Evolutionary conservation across 2,113 vertebrate genomes (phyloP), one percentile per base, ranked within the genome.

Genomic region (Cyprinodon brontotheroides): DNA sequence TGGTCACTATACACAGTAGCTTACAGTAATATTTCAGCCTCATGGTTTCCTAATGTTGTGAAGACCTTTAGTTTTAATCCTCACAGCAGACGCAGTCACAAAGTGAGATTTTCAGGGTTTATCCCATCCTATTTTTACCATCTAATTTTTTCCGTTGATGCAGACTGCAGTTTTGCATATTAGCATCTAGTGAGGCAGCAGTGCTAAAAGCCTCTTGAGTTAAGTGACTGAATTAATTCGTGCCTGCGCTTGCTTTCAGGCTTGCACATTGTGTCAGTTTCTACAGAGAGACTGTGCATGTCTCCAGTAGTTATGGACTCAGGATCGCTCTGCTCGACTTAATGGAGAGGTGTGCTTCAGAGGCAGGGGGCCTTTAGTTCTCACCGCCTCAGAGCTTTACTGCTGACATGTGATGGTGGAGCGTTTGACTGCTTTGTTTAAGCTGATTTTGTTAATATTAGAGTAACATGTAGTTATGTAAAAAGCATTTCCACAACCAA

Each of bases 261-360:
- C 67, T 22, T 20, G 17, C 39, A 22, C 4, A 8, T 38, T 64
- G 59, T 60, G 57, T 74, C 38, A n/a, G 48, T 81, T 76, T 80
- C 45, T 67, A 5, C 63, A 61, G 60, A 17, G 0, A 0, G 0
- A 0, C 59, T 41, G n/a, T 43, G 40, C 39, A 43, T 43, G 43
- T 57, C 38, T 13, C 29, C 63, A 53, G 40, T 67, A 66, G 47
- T 53, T 37, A 50, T 41, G 61, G 65, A 60, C 60, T 66, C 29
- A 77, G 61, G 22, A 53, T 69, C 67, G 43, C 36, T 20, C 1
- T 5, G 61, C 38, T 77, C 20, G 39, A n/a, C 62, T 38, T 2
- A 17, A 17, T 4, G 13, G 75, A 45, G 15, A 7, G 13, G 38
- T 48, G 62, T 62, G 59, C 70, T 69, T 53, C 69, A 41, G 62